A percentile compares a stretch with the other conserved stretches of the same genome.
Conservation (phyloP, 92 coral and sea anemone genomes). For the Palythoa grandis region DNA sequence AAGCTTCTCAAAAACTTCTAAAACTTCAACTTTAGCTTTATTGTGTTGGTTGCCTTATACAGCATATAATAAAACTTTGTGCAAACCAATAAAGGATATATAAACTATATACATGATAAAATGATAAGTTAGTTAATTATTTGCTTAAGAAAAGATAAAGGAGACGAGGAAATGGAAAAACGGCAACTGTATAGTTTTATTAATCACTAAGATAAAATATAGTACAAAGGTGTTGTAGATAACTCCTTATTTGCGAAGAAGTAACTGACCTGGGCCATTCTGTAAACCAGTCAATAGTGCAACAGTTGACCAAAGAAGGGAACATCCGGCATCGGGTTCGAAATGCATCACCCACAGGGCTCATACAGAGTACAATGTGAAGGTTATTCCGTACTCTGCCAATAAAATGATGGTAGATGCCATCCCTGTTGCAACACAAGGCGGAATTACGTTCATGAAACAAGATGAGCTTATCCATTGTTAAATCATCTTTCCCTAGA, state of each 20-base stretch:
- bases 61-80: too few species aligned
- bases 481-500: too few species aligned
- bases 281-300: constrained; percentile 98
- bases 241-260: background rate
- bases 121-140: too few species aligned
- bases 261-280: constrained; percentile 96
- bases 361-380: constrained; percentile 96
- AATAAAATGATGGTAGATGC: constrained; percentile 87
- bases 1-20: too few species aligned
- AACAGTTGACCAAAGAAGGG: constrained; percentile 95
- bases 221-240: background rate
- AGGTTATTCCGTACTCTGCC: constrained; percentile 97
- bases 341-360: constrained; percentile 99
- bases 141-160: too few species aligned
- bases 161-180: too few species aligned
- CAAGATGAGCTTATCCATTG: background rate
- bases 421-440: constrained; percentile 64
- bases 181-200: background rate
- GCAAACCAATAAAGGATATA: too few species aligned
- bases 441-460: background rate
- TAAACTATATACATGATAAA: too few species aligned
- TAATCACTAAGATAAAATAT: background rate
- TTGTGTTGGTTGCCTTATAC: too few species aligned
- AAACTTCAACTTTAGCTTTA: too few species aligned
- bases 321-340: constrained; percentile 98